A percentile compares a stretch with the other conserved stretches of the same genome.
Conservation (phyloP, 2,797 vertebrate genomes). For the Melanotaenia maccullochi region DNA sequence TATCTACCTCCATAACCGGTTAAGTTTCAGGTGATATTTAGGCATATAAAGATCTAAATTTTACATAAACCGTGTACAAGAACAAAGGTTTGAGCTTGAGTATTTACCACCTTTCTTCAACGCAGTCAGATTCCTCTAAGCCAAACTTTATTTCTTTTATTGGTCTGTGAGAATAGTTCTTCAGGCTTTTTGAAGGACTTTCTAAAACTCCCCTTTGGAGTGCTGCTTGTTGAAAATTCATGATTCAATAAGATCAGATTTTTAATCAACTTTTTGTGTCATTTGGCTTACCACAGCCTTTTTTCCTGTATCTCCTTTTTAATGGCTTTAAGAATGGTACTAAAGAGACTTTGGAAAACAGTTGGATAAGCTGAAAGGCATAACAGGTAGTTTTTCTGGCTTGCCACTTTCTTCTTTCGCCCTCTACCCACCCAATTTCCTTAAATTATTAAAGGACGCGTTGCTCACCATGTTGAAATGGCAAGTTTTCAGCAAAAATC, state of each 20-base stretch:
- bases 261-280: no score
- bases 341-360: no score
- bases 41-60: background rate
- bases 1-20: background rate
- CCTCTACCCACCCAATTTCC: background rate
- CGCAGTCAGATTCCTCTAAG: background rate
- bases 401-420: background rate
- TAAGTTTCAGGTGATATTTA: background rate
- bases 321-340: background rate
- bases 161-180: background rate
- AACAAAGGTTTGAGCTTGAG: no score
- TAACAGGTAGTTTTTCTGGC: background rate
- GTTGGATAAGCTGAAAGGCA: no score
- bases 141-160: background rate
- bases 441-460: background rate
- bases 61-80: background rate
- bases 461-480: background rate
- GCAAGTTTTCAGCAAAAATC: background rate
- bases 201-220: background rate
- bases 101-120: background rate
- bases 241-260: no score
- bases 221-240: no score
- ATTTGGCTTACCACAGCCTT: no score
- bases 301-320: background rate
- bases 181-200: background rate